Evolutionary conservation across 2,888 invertebrate genomes (phyloP), one percentile per base, ranked within the genome.

Genomic region (Trypoxylon attenuatum): DNA sequence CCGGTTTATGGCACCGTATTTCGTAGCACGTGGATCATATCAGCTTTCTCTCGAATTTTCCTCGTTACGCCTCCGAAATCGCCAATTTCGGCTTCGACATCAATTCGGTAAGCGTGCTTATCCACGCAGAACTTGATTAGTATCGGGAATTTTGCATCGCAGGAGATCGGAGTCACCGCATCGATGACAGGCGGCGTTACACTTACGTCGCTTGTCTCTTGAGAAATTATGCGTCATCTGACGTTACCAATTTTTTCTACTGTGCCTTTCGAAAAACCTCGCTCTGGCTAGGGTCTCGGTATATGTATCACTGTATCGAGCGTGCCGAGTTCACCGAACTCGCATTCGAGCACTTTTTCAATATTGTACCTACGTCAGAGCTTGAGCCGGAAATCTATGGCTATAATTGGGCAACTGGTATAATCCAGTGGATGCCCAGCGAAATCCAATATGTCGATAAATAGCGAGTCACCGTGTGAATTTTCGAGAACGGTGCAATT

Each of bases 11-110:
- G 51, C 54, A 60, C 51, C 57, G 49, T 74, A 55, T 58, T 59
- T 59, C 45, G 16, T 49, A 65, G 60, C 65, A 71, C 71, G 71
- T 71, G 71, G 67, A 58, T 64, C 13, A 42, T 49, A 43, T 21
- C 39, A 25, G 16, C 38, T 25, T n/a, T 15, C 10, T 21, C 5
- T 25, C 29, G 50, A 54, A 43, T 1, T 5, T 42, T 47, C 25
- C 19, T 5, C 15, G 13, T 18, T 47, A 6, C 10, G 2, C 13
- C 0, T 19, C 47, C 10, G 0, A 27, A 27, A 27, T 16, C n/a
- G 13, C 25, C 10, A 10, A 49, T 29, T 33, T 29, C 10, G 18
- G 21, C 8, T 19, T 29, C 2, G 0, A n/a, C 10, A 5, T 43
- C 15, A 22, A 16, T 5, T 21, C n/a, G 8, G 2, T 2, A 25